Base-by-base conservation (phyloP, 2,888 invertebrate species). In the Leptogaster cylindrica region DNA sequence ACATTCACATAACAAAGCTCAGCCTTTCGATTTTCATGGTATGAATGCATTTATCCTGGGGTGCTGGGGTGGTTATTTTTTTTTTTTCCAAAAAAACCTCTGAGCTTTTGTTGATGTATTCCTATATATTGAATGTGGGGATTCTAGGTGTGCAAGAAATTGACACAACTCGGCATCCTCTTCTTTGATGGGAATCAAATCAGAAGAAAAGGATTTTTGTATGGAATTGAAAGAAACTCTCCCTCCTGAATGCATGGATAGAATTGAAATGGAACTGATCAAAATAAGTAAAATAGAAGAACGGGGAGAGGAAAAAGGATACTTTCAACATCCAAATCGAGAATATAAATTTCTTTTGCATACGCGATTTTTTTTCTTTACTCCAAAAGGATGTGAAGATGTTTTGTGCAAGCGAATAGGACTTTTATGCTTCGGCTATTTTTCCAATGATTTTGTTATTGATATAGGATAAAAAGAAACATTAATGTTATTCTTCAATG, bases 151-250 rank as follows among this genome's bases (percentile, higher is more conserved):
- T 65, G 65, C 65, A 65, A 51, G 25, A 52, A 65, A 65, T 65
- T 51, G 51, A 51, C 51, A 65, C 51, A 65, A 39, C 50, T 65
- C 50, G 28, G 39, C 51, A 51, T 65, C 46, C 61, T 64, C 46
- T 48, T 20, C 48, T 48, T 65, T 41, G 50, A 66, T 31, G 55
- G 46, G 39, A 66, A 50, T 50, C 48, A 66, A 52, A 65, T 65
- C 65, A 65, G n/a, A 65, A 51, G 65, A 66, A 66, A 66, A 66
- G 66, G 66, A 46, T 66, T 66, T 66, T 66, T 66, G 52, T 44
- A 18, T 44, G 41, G 55, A 52, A 66, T 55, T 52, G 52, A 66
- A 52, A 66, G 51, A 20, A 55, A n/a, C n/a, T n/a, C 28, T 65
- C 51, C 33, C 39, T 39, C 52, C 51, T 14, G 14, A 39, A 51